These are phyloP conservation scores for Halichondria panicea DNA, from an alignment of 37 sponge, comb jelly and placozoan genomes.

Conservation along the genomic window DNA sequence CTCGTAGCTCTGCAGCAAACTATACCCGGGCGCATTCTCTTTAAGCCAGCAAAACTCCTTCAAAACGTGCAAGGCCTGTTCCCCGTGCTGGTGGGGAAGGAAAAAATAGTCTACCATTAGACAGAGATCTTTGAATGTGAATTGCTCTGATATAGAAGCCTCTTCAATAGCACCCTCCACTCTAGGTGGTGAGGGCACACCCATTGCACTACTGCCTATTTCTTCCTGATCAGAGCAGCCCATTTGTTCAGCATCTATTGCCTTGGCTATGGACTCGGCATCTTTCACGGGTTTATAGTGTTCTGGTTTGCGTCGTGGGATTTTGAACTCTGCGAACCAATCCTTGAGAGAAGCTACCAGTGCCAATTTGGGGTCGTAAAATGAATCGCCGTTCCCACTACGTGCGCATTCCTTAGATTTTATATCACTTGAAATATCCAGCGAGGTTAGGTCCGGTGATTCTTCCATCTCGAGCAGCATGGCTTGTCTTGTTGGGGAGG, in stretches of 20 bases:
- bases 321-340: conserved; percentile 73
- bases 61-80: conserved; percentile 59
- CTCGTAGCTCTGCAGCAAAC: conserved; percentile 17
- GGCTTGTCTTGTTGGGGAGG: conserved; percentile 21
- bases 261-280: conserved; percentile 18
- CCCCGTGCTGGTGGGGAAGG: conserved; percentile 89
- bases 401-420: not conserved
- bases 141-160: conserved; percentile 1
- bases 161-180: no score
- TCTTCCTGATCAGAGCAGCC: conserved; percentile 4
- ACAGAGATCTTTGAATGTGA: conserved; percentile 69
- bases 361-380: conserved; percentile 72
- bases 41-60: conserved; percentile 87
- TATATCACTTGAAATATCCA: not conserved
- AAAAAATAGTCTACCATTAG: conserved; percentile 90
- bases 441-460: not conserved
- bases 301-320: conserved; percentile 18
- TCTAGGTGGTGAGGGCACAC: not conserved
- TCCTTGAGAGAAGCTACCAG: conserved; percentile 70
- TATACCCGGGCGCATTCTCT: conserved; percentile 61
- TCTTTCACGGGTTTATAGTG: conserved; percentile 41
- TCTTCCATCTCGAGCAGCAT: conserved; percentile 42
- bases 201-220: no score
- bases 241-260: conserved; percentile 17
- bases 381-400: not conserved